phyloP scores from a whole-genome alignment of 2,888 invertebrate species.

The Leptinotarsa peninsularis region DNA sequence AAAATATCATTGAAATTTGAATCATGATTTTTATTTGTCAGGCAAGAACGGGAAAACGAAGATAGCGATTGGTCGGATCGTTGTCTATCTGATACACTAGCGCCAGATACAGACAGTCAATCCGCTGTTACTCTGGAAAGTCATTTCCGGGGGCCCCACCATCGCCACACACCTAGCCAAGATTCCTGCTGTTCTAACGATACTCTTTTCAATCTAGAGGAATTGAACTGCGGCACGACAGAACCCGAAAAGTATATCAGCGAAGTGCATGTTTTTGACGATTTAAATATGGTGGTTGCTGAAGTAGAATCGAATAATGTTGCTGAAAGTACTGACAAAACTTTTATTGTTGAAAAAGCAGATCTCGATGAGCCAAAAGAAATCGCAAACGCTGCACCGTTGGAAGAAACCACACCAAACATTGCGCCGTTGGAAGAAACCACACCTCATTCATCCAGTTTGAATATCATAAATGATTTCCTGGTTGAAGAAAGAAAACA shows the following conservation, averaged over 20 bases:
- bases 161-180: slow-evolving; percentile 70
- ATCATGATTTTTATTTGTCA: slow-evolving; percentile 21
- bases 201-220: slow-evolving; percentile 74
- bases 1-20: neutral
- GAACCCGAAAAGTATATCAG: slow-evolving; percentile 49
- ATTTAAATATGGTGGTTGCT: slow-evolving; percentile 25
- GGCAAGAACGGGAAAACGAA: slow-evolving; percentile 51
- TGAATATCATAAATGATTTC: slow-evolving; percentile 36
- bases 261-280: neutral
- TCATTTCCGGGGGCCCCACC: slow-evolving; percentile 58
- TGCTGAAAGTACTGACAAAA: slow-evolving; percentile 9
- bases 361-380: neutral
- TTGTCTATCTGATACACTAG: slow-evolving; percentile 52
- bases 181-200: slow-evolving; percentile 77
- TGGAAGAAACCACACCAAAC: slow-evolving; percentile 1
- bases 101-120: slow-evolving; percentile 68
- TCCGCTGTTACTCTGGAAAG: slow-evolving; percentile 68
- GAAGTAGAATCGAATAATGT: slow-evolving; percentile 32
- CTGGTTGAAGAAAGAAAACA: slow-evolving; percentile 43
- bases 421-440: neutral
- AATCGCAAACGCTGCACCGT: slow-evolving; percentile 8
- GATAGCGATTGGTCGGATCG: slow-evolving; percentile 63
- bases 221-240: slow-evolving; percentile 59
- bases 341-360: slow-evolving; percentile 19
- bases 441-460: neutral